Percentiles rank a stretch among this genome's conserved stretches.
Conservation (phyloP, 2,113 vertebrate species). For the Suncus etruscus region DNA sequence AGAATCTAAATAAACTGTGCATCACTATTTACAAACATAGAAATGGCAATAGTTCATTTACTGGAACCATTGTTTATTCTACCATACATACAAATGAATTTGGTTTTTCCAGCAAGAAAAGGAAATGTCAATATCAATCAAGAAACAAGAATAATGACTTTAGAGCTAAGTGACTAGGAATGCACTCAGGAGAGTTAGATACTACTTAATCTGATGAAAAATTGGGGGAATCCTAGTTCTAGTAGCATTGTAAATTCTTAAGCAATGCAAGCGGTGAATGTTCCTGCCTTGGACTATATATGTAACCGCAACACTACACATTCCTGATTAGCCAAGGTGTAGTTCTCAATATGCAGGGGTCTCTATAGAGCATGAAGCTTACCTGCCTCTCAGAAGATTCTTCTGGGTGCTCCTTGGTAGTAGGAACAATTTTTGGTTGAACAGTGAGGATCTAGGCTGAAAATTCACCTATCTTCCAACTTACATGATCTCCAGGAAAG, state of each 20-base stretch:
- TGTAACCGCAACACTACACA: no score
- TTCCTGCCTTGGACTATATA: no score
- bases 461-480: neutral
- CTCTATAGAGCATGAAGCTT: neutral
- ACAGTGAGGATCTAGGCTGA: neutral
- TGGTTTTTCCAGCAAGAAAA: conserved; percentile 1
- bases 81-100: neutral
- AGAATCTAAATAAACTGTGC: neutral
- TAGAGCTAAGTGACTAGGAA: neutral
- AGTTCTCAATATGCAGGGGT: no score
- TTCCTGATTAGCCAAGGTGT: no score
- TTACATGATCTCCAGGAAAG: neutral
- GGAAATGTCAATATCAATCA: neutral
- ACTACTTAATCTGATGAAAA: neutral
- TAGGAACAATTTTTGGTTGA: neutral
- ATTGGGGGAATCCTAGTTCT: conserved; percentile 8
- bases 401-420: neutral
- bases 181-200: neutral
- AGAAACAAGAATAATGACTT: conserved; percentile 14
- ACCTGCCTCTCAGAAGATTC: neutral
- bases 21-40: neutral
- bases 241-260: neutral
- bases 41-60: neutral
- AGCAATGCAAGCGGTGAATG: neutral
- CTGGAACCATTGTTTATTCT: neutral